phyloP scores from a whole-genome alignment of 2,797 vertebrate species.

The Enteromius afrohamiltoni region DNA sequence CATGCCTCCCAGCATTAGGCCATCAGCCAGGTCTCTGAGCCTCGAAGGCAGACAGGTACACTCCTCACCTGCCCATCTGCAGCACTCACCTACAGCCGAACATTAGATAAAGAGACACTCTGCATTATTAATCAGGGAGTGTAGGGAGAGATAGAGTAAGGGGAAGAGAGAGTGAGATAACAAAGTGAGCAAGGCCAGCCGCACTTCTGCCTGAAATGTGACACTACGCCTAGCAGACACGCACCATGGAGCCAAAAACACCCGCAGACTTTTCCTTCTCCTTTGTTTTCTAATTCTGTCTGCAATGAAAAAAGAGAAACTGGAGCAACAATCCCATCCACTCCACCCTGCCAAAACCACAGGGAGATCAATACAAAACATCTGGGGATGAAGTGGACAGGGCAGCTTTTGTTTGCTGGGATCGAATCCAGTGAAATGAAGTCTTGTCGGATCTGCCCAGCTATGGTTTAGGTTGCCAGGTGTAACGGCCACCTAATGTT shows the following conservation, averaged over 20 bases:
- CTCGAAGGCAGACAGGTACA: slow-evolving; percentile 73
- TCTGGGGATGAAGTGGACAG: slow-evolving; percentile 76
- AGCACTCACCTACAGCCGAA: slow-evolving; percentile 73
- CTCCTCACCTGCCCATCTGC: slow-evolving; percentile 67
- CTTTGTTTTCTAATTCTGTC: slow-evolving; percentile 59
- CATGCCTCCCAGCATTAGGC: slow-evolving; percentile 42
- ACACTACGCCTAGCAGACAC: slow-evolving; percentile 60
- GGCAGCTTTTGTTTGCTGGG: slow-evolving; percentile 73
- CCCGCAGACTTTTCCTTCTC: slow-evolving; percentile 56
- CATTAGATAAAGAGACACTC: slow-evolving; percentile 74
- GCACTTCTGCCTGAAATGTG: slow-evolving; percentile 56
- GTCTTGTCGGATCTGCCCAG: slow-evolving; percentile 69
- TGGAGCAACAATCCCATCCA: slow-evolving; percentile 62
- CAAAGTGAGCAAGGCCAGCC: slow-evolving; percentile 49
- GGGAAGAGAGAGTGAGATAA: slow-evolving; percentile 45
- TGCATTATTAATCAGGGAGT: slow-evolving; percentile 78
- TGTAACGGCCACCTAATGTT: no score
- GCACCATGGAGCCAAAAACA: slow-evolving; percentile 35
- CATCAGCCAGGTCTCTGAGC: slow-evolving; percentile 71
- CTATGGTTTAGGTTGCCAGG: slow-evolving; percentile 68
- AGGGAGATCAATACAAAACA: slow-evolving; percentile 79
- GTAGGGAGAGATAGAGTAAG: slow-evolving; percentile 21
- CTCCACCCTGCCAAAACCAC: slow-evolving; percentile 75
- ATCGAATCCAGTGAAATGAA: slow-evolving; percentile 63
- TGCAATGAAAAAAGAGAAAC: slow-evolving; percentile 56